phyloP scores from a whole-genome alignment of 2,797 vertebrate species.

The Chloroceryle inda region DNA sequence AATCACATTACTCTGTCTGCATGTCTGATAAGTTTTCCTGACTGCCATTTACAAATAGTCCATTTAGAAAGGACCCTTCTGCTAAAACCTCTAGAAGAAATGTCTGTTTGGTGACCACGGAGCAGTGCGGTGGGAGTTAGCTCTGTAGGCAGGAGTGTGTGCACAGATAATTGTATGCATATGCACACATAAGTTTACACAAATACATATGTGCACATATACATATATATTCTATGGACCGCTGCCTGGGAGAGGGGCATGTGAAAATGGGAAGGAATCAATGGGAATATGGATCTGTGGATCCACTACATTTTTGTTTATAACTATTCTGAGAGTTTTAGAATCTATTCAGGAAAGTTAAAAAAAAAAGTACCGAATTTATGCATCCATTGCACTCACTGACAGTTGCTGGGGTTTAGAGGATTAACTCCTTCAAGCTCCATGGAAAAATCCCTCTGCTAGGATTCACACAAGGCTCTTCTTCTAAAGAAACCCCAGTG shows the following conservation, averaged over 20 bases:
- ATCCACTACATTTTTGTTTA: not conserved
- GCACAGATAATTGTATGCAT: too few species aligned
- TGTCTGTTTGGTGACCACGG: not conserved
- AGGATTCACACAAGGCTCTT: not conserved
- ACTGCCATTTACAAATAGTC: not conserved
- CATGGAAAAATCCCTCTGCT: not conserved
- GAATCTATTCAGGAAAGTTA: not conserved
- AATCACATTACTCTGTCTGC: not conserved
- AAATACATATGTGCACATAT: fast-evolving
- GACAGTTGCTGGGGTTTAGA: not conserved
- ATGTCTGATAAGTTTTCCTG: not conserved
- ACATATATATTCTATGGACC: not conserved
- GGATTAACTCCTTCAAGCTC: not conserved
- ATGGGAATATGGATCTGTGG: not conserved
- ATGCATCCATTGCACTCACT: not conserved
- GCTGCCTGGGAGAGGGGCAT: not conserved
- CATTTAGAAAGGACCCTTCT: not conserved
- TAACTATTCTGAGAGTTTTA: not conserved
- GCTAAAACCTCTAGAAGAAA: not conserved
- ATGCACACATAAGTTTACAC: not conserved
- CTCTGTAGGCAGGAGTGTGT: not conserved
- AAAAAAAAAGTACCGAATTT: not conserved
- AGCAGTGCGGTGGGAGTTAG: not conserved
- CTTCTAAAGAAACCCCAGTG: not conserved
- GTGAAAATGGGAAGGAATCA: not conserved